Evolutionary conservation across 1,140 invertebrate genomes (phyloP), one percentile per base, ranked within the genome.

Genomic region (Drosophila repleta): DNA sequence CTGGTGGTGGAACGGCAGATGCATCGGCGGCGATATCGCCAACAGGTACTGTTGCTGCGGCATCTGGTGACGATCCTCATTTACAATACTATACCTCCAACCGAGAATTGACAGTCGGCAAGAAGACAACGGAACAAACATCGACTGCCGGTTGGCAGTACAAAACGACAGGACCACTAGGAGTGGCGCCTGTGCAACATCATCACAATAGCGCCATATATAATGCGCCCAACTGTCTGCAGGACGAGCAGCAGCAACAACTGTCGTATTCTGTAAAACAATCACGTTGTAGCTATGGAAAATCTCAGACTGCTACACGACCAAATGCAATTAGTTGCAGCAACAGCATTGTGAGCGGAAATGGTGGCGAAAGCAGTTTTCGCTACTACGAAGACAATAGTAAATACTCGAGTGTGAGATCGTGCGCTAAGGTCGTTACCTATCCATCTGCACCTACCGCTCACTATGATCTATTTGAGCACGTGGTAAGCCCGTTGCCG

Each of bases 11-110:
- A 21, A n/a, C n/a, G n/a, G 68, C 53, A 64, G 72, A 39, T 32
- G 45, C 32, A 41, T 53, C 81, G 51, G 56, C 67, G 41, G 46
- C 79, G 45, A 60, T 61, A 29, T 56, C 72, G 39, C 39, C 66
- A 32, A 60, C 69, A 70, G 75, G 60, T 70, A 66, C 35, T 69
- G 76, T 26, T 13, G 17, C 57, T 6, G 17, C 21, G 7, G 48
- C 64, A 49, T 29, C 49, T 37, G 77, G 65, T 21, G 64, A 53
- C 51, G 83, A 88, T 76, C 83, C 83, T 6, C 83, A 88, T 49
- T 52, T 83, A 61, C 83, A 88, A 55, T 87, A 87, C 46, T 87
- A 87, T 66, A 87, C 83, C 61, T 88, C 83, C 18, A 87, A 87
- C 37, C 75, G 85, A n/a, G 85, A 76, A 41, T 55, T 87, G 66